Evolutionary conservation across 2,797 vertebrate genomes (phyloP).

Genomic region (Arctocebus calabarensis): DNA sequence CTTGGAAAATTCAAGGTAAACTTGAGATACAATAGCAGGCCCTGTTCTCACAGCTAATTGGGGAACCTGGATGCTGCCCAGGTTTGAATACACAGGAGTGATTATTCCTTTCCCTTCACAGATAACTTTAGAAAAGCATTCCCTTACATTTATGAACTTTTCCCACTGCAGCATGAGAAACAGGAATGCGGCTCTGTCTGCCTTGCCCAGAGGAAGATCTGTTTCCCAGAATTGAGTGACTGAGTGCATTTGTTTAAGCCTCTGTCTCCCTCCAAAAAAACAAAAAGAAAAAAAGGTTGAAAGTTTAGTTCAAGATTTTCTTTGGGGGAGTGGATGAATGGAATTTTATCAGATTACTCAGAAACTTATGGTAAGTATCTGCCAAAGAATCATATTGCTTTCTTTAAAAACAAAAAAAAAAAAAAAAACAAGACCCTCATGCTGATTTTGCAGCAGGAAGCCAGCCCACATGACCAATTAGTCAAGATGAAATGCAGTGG

Average conservation of each 20-base stretch:
- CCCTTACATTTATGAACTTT: slow-evolving; percentile 80
- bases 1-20: slow-evolving; percentile 56
- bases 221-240: slow-evolving; percentile 39
- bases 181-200: slow-evolving; percentile 40
- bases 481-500: slow-evolving; percentile 65
- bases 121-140: slow-evolving; percentile 82
- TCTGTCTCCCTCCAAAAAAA: not conserved
- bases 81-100: slow-evolving; percentile 81
- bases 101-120: slow-evolving; percentile 82
- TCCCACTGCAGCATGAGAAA: slow-evolving; percentile 76
- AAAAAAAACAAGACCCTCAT: not conserved
- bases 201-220: slow-evolving; percentile 45
- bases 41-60: slow-evolving; percentile 75
- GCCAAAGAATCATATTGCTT: slow-evolving; percentile 41
- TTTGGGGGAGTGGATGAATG: not conserved
- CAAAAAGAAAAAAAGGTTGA: not conserved
- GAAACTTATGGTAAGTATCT: slow-evolving; percentile 35
- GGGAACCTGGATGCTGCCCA: slow-evolving; percentile 80
- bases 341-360: slow-evolving; percentile 63
- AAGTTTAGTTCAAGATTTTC: slow-evolving; percentile 36
- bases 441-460: slow-evolving; percentile 62
- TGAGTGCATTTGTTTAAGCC: slow-evolving; percentile 49
- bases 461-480: slow-evolving; percentile 61
- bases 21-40: slow-evolving; percentile 44
- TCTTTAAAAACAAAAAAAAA: not conserved